These are phyloP conservation scores for Pipistrellus pipistrellus DNA, from an alignment of 2,797 vertebrate genomes.

Conservation along the genomic window DNA sequence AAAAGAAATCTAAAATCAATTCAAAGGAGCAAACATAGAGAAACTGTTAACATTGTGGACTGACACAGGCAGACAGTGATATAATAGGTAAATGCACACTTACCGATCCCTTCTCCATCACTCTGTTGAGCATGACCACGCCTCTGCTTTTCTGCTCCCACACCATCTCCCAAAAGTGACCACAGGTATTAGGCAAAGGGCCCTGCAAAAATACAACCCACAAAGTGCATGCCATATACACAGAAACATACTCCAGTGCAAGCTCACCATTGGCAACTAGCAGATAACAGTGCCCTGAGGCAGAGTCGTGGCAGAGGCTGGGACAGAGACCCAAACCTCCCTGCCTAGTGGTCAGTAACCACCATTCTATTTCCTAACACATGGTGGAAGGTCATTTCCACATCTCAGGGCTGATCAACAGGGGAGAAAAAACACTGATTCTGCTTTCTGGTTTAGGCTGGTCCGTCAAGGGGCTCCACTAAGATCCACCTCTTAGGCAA, in stretches of 20 bases:
- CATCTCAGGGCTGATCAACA: not conserved
- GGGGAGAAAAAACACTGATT: not conserved
- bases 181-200: slow-evolving; percentile 97
- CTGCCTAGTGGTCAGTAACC: not conserved
- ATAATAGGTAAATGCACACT: slow-evolving; percentile 77
- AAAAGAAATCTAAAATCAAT: not conserved
- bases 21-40: not conserved
- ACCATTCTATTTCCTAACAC: not conserved
- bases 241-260: fast-evolving
- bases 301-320: not conserved
- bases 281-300: not conserved
- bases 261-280: fast-evolving
- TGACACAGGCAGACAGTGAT: fast-evolving
- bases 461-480: not conserved
- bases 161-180: slow-evolving; percentile 99
- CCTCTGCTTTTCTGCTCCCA: slow-evolving; percentile 97
- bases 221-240: not conserved
- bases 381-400: not conserved
- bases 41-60: not conserved
- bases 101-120: slow-evolving; percentile 99
- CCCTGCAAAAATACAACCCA: slow-evolving; percentile 90
- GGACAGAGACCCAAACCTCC: not conserved
- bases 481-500: not conserved
- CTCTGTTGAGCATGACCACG: slow-evolving; percentile 98
- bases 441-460: not conserved